Conservation (phyloP, 2,888 invertebrate genomes). For the Tenthredo notha region DNA sequence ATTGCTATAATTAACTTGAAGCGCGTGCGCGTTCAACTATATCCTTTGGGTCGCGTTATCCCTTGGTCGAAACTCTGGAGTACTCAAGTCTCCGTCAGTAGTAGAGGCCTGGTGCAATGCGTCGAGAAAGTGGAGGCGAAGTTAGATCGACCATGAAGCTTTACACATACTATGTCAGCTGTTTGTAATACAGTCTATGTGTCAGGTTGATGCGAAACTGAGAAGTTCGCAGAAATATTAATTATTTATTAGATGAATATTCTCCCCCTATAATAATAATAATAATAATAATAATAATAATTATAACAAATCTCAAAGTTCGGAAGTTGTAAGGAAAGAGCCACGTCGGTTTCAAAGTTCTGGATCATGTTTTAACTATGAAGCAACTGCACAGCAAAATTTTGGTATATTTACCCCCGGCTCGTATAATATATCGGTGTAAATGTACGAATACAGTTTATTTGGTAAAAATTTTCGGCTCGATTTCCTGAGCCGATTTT, state of each 20-base stretch:
- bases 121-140: not conserved
- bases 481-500: not conserved
- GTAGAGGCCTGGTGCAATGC: not conserved
- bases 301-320: not conserved
- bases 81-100: conserved; percentile 25
- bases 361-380: not conserved
- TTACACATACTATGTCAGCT: not conserved
- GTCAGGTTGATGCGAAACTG: not conserved
- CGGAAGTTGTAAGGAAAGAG: not conserved
- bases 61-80: not conserved
- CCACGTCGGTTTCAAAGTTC: conserved; percentile 22
- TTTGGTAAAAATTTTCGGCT: not conserved
- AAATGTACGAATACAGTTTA: not conserved
- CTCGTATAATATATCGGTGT: not conserved
- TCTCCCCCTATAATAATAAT: not conserved
- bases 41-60: conserved; percentile 32
- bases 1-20: conserved; percentile 37
- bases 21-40: conserved; percentile 8
- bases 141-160: conserved; percentile 1
- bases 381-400: not conserved
- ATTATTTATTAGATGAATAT: not conserved
- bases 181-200: conserved; percentile 7
- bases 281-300: not conserved
- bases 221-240: not conserved
- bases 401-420: not conserved